phyloP scores from a whole-genome alignment of 2,113 vertebrate genomes.

The Semnornis frantzii region DNA sequence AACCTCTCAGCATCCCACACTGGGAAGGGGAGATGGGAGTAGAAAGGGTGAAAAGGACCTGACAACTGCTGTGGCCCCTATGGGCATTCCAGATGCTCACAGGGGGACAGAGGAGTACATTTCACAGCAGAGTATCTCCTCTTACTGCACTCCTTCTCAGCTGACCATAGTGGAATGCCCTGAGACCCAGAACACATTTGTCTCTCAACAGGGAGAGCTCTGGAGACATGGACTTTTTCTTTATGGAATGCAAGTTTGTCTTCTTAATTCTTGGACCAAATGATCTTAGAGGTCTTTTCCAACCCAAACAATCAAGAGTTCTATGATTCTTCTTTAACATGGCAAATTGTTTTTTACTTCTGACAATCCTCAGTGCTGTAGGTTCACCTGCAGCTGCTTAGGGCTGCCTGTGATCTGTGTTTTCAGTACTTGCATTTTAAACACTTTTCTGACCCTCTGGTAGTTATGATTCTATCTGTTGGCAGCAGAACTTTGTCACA shows the following conservation, averaged over 20 bases:
- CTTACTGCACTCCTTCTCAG: not conserved
- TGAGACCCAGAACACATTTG: not conserved
- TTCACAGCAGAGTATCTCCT: not conserved
- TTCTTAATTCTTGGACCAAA: too few relatives aligned
- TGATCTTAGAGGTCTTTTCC: too few relatives aligned
- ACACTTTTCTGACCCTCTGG: not conserved
- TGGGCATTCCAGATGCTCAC: not conserved
- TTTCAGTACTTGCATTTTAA: not conserved
- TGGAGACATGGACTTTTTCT: not conserved
- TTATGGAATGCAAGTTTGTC: not conserved
- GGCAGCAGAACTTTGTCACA: not conserved
- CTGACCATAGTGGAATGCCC: not conserved
- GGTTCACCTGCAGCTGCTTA: not conserved
- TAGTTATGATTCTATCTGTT: not conserved
- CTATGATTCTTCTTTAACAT: not conserved
- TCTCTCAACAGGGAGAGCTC: not conserved
- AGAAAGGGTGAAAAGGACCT: not conserved
- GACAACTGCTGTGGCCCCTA: not conserved
- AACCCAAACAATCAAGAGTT: too few relatives aligned
- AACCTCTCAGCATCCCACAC: not conserved
- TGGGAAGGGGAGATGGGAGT: not conserved
- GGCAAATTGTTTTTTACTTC: not conserved
- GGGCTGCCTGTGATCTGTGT: not conserved
- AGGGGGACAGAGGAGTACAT: not conserved
- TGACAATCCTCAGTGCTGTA: not conserved